Evolutionary conservation across 2,888 invertebrate species (phyloP).

Genomic region (Cataglyphis rosenhaueri): DNA sequence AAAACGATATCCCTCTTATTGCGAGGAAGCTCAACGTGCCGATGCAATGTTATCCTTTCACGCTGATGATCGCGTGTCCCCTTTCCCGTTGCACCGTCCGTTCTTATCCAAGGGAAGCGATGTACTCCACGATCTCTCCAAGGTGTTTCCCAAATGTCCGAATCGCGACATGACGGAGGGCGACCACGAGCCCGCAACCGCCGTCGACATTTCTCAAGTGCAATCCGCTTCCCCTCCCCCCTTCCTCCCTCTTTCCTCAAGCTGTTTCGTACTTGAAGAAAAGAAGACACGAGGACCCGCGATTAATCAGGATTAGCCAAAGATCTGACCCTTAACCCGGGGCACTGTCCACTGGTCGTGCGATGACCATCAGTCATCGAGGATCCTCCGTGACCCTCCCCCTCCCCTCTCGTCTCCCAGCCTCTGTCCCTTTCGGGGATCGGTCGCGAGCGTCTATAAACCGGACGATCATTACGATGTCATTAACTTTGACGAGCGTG

Average conservation of each 20-base stretch:
- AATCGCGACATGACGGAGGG: constrained; percentile 46
- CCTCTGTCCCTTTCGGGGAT: constrained; percentile 18
- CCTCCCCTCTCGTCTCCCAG: background rate
- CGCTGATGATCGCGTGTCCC: background rate
- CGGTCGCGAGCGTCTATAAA: constrained; percentile 70
- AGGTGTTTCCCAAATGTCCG: constrained; percentile 28
- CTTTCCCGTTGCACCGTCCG: background rate
- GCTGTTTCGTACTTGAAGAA: constrained; percentile 47
- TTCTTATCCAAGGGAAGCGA: constrained; percentile 4
- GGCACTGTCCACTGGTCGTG: constrained; percentile 76
- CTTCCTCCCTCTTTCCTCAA: background rate
- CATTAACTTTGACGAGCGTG: constrained; percentile 83
- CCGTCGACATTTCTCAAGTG: constrained; percentile 53
- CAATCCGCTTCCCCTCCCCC: constrained; percentile 37
- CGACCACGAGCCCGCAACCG: constrained; percentile 60
- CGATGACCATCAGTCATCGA: constrained; percentile 82
- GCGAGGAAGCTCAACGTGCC: background rate
- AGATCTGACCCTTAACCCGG: constrained; percentile 75
- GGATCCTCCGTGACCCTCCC: constrained; percentile 51
- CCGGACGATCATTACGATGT: constrained; percentile 81
- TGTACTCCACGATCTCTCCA: constrained; percentile 23
- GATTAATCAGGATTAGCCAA: constrained; percentile 83
- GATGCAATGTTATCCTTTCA: constrained; percentile 17
- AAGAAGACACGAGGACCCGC: constrained; percentile 68
- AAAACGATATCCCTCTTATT: background rate